Percentiles rank a stretch among this genome's conserved stretches.
Conservation (phyloP, 2,113 vertebrate genomes). For the Narcine bancroftii region DNA sequence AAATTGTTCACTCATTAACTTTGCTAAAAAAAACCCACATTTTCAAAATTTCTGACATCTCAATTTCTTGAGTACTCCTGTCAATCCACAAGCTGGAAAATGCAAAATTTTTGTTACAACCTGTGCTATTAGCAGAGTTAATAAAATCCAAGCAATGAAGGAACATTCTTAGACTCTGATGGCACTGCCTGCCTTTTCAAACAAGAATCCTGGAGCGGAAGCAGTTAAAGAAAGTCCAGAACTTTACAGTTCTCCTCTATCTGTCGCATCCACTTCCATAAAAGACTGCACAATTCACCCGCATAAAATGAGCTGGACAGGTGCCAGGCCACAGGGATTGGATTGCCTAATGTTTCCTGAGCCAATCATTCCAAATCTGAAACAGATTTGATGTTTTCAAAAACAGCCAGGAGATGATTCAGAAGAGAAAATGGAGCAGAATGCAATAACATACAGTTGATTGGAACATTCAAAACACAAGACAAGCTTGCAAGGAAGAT, state of each 20-base stretch:
- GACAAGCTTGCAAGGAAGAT: not conserved
- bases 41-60: not conserved
- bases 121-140: not conserved
- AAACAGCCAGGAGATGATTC: not conserved
- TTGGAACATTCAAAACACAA: not conserved
- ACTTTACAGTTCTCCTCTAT: not conserved
- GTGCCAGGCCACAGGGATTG: not conserved
- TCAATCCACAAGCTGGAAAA: not conserved
- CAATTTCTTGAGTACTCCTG: too few species aligned
- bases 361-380: conserved; percentile 18
- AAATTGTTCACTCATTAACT: too few species aligned
- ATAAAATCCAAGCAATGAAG: not conserved
- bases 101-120: not conserved
- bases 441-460: not conserved
- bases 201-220: not conserved
- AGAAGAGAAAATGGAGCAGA: not conserved
- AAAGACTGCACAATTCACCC: not conserved
- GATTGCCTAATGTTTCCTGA: not conserved
- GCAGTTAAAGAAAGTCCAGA: not conserved
- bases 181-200: not conserved
- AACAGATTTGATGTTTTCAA: conserved; percentile 24
- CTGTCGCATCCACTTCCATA: conserved; percentile 3
- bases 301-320: conserved; percentile 4
- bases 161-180: not conserved
- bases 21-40: not conserved